Evolutionary conservation across 2,797 vertebrate species (phyloP), one percentile per base, ranked within the genome.

Genomic region (Danio jaintianensis): DNA sequence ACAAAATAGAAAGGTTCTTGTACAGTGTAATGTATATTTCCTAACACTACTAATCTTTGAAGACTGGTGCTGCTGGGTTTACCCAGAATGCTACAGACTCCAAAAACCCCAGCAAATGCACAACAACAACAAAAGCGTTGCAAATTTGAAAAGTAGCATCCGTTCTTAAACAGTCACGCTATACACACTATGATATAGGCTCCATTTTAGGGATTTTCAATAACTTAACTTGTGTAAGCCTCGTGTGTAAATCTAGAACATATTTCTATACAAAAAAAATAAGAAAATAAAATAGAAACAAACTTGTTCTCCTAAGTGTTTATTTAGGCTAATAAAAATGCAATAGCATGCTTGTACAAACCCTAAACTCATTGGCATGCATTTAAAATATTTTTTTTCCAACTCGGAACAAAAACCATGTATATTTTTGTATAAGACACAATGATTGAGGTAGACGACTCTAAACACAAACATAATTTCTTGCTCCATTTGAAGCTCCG

Each of bases 391-490:
- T 29, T 29, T 68, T 47, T 59, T 58, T 67, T 67, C 66, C 20
- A 66, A 79, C 47, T 74, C 67, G 64, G 42, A 80, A 80, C 52
- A 77, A 66, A 29, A 66, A 40, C 52, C 20, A 40, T 79, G 62
- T 75, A 74, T 74, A 75, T 81, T 75, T 81, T 59, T 68, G 43
- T 75, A 68, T 18, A 50, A 59, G 13, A 55, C 43, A 58, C 15
- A n/a, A 73, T 76, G 36, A 75, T 40, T 76, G 74, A 76, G 36
- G 36, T 64, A 53, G 48, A 55, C 52, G 38, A 53, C 50, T 52
- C 45, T 16, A 69, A 69, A 55, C n/a, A 55, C 50, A 56, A 45
- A 58, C 15, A 67, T 22, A 5, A 67, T 45, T 42, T 50, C 16
- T 18, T 61, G 58, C 47, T 63, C 38, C n/a, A 43, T 76, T 76